phyloP scores from a whole-genome alignment of 2,113 vertebrate genomes.

The Hemichromis elongatus region DNA sequence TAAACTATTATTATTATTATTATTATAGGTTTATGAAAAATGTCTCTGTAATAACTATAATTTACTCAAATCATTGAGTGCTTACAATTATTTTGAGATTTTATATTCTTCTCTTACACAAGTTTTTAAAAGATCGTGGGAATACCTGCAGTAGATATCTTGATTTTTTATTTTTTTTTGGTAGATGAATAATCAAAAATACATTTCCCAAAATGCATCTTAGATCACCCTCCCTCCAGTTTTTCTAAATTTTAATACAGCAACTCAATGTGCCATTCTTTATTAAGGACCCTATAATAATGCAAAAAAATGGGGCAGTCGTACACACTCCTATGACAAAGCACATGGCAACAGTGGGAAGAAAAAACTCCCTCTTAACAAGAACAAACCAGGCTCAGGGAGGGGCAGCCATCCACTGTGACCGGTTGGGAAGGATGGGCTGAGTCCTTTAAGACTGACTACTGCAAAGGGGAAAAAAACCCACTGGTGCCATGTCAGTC shows the following conservation, averaged over 20 bases:
- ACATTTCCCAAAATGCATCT: neutral
- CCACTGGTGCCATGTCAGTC: neutral
- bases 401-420: too few species aligned
- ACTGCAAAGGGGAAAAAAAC: neutral
- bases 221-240: neutral
- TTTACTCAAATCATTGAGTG: neutral
- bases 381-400: too few species aligned
- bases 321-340: too few species aligned
- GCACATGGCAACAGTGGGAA: too few species aligned
- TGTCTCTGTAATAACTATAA: neutral
- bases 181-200: rapidly evolving
- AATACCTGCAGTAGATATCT: neutral
- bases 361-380: too few species aligned
- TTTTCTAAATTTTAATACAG: neutral
- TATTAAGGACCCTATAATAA: too few species aligned
- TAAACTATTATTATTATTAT: too few species aligned
- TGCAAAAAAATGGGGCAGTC: too few species aligned
- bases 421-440: neutral
- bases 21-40: neutral
- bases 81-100: neutral
- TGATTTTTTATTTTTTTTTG: too few species aligned
- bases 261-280: too few species aligned
- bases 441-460: neutral
- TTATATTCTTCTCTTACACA: neutral
- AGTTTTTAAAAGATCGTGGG: neutral